Conservation (phyloP, 2,888 invertebrate genomes). For the Caenorhabditis auriculariae region DNA sequence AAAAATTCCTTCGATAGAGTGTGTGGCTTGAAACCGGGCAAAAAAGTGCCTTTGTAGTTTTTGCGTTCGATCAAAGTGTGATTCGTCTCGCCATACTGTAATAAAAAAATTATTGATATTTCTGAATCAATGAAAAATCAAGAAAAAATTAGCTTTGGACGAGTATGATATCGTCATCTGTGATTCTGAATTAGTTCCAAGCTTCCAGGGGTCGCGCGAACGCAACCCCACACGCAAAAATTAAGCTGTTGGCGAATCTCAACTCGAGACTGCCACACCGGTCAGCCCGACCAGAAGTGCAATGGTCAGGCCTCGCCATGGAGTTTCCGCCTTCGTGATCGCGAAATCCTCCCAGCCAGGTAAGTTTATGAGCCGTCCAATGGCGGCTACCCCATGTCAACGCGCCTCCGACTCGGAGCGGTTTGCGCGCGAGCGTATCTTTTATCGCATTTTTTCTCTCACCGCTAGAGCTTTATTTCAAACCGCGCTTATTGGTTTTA, state of each 20-base stretch:
- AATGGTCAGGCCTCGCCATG: constrained; percentile 76
- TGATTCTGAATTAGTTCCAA: too few species aligned
- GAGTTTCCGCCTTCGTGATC: constrained; percentile 76
- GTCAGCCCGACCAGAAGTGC: constrained; percentile 75
- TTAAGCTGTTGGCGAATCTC: constrained; percentile 64
- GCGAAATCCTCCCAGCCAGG: constrained; percentile 76
- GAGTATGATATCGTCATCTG: too few species aligned
- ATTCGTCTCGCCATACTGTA: constrained; percentile 90
- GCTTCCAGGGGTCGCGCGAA: too few species aligned
- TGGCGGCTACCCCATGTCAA: too few species aligned
- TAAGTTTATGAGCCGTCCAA: constrained; percentile 70
- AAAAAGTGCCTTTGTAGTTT: constrained; percentile 80
- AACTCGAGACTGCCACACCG: constrained; percentile 76
- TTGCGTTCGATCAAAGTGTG: constrained; percentile 90
- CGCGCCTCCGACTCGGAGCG: too few species aligned
- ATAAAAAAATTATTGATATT: background rate
- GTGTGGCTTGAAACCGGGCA: constrained; percentile 77
- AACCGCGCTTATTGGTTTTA: too few species aligned
- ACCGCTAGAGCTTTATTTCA: too few species aligned
- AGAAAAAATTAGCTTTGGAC: too few species aligned
- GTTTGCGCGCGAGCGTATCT: too few species aligned
- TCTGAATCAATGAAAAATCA: background rate
- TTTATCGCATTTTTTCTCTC: too few species aligned
- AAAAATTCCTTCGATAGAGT: constrained; percentile 42
- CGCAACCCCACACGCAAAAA: constrained; percentile 50